Conservation (phyloP, 1,140 invertebrate species). For the Portunus trituberculatus region DNA sequence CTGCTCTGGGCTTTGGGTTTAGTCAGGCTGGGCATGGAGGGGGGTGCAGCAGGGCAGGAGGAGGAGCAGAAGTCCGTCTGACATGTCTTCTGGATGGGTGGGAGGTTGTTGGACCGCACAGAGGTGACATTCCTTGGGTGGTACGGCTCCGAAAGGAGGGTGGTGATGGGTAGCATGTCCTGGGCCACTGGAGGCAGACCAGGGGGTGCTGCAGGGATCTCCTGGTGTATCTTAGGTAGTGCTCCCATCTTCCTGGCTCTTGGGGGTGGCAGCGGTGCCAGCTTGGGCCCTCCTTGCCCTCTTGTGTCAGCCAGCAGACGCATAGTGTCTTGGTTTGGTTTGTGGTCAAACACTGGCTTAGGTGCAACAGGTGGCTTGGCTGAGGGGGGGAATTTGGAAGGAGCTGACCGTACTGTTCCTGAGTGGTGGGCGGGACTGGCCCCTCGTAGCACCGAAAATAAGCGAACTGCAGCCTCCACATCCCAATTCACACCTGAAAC, state of each 20-base stretch:
- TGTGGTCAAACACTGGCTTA: constrained; percentile 64
- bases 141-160: constrained; percentile 58
- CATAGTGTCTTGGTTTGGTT: constrained; percentile 52
- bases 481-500: constrained; percentile 72
- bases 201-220: constrained; percentile 13
- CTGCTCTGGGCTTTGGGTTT: constrained; percentile 62
- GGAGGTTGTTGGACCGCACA: constrained; percentile 53
- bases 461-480: constrained; percentile 58
- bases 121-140: constrained; percentile 30
- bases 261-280: constrained; percentile 68
- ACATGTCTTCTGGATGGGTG: constrained; percentile 60
- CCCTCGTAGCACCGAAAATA: constrained; percentile 69
- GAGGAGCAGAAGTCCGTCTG: constrained; percentile 52
- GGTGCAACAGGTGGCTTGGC: constrained; percentile 68
- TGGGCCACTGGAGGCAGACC: constrained; percentile 48
- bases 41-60: constrained; percentile 39
- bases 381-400: constrained; percentile 49
- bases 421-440: constrained; percentile 69
- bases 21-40: constrained; percentile 65
- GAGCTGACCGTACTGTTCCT: constrained; percentile 64
- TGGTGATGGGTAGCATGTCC: constrained; percentile 52
- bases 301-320: constrained; percentile 56
- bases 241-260: constrained; percentile 63
- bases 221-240: constrained; percentile 48
- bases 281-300: constrained; percentile 36